These are phyloP conservation scores for Lingula anatina DNA, from an alignment of 2,888 invertebrate genomes.

Conservation along the genomic window DNA sequence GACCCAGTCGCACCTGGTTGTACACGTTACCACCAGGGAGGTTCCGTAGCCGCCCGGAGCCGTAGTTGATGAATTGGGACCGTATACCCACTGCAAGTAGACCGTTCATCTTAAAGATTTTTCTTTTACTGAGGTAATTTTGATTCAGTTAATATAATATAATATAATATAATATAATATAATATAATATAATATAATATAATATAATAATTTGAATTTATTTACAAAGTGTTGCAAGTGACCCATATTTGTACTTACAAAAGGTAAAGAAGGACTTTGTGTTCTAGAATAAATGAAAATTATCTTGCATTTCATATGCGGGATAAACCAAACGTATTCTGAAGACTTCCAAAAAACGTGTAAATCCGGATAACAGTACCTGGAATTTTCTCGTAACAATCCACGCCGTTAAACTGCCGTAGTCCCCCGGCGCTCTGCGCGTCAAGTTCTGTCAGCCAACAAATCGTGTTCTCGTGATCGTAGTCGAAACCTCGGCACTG, in stretches of 20 bases:
- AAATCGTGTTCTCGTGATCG: slow-evolving; percentile 24
- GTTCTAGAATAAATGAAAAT: no score
- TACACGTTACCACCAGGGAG: slow-evolving; percentile 36
- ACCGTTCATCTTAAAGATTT: not conserved
- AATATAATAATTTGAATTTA: no score
- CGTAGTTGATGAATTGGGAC: slow-evolving; percentile 40
- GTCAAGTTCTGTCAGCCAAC: slow-evolving; percentile 35
- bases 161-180: no score
- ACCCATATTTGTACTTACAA: no score
- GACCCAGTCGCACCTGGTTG: slow-evolving; percentile 32
- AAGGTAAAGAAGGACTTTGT: no score
- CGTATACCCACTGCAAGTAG: slow-evolving; percentile 19
- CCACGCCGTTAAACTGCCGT: slow-evolving; percentile 25
- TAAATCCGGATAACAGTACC: slow-evolving; percentile 17
- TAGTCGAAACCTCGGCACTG: slow-evolving; percentile 40
- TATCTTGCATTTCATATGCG: no score
- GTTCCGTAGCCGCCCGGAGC: slow-evolving; percentile 32
- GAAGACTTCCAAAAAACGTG: no score
- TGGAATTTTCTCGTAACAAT: slow-evolving; percentile 35
- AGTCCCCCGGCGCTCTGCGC: slow-evolving; percentile 24
- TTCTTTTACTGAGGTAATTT: no score
- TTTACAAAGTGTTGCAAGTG: no score
- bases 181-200: no score
- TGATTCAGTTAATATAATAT: no score
- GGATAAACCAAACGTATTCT: no score